Evolutionary conservation across 1,140 invertebrate species (phyloP), one percentile per base, ranked within the genome.

Genomic region (Drosophila bocki): DNA sequence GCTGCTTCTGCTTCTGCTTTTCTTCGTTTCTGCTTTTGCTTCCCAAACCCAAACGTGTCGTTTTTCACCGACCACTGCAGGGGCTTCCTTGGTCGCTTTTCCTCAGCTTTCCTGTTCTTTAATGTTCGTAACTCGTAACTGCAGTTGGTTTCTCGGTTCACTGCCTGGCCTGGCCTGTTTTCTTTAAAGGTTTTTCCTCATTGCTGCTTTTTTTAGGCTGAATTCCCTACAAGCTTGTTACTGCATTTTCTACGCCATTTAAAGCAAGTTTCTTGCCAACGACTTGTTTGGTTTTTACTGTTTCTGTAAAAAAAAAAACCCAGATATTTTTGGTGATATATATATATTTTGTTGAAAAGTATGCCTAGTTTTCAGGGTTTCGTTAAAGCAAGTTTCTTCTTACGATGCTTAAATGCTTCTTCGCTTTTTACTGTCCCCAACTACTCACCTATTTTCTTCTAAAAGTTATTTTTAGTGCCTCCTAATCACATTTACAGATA

Each of bases 51-150:
- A 6, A 59, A 75, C 88, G 88, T 91, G 88, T 91, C 88, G 84
- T 82, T 91, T 91, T 91, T 88, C 88, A 88, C 67, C 79, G 84
- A 45, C 85, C 83, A 91, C 67, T 91, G 78, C 84, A 87, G 79
- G 81, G 88, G 88, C 88, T 91, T 91, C 88, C 56, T 50, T 57
- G 39, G 29, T 64, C 56, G 61, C 19, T 48, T 69, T 68, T 68
- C 53, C 53, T 56, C 19, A 56, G 62, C 61, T 68, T 68, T 68
- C 62, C 39, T 15, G 39, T 19, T 62, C 57, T 65, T 64, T 62
- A 65, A 62, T 50, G 45, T 41, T 41, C 8, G 19, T 48, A 48
- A 65, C 64, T 41, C 8, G 19, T 48, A 48, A 65, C 64, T 47
- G 33, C 26, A n/a, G 57, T 60, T 62, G 53, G 53, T 19, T 61